Base-by-base conservation (phyloP, 2,888 invertebrate genomes). In the Julus scanicus region DNA sequence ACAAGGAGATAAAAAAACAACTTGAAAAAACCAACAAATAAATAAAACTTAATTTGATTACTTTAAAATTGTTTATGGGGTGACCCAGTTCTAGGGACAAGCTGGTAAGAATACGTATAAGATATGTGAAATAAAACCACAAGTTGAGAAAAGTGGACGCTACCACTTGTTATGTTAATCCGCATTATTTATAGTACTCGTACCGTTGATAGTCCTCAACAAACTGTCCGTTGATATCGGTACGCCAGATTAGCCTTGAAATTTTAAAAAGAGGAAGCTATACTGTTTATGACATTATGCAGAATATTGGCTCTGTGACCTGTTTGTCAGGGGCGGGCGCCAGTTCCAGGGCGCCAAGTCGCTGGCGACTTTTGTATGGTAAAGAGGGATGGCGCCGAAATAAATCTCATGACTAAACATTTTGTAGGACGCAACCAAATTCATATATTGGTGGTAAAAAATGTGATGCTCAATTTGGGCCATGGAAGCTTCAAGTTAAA, bases 381-480 rank as follows among this genome's bases (percentile, higher is more conserved):
- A 29, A 71, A 71, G 71, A 71, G 20, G 71, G 29, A 71, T 71
- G 71, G 71, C 71, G 71, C 29, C 71, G 71, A 29, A 71, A 71
- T 71, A 71, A 71, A 71, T 71, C 71, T 71, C 71, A 29, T 71
- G 71, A 71, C 71, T 71, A n/a, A 71, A 71, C 71, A 71, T 71
- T 71, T 71, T 71, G 9, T 71, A 71, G 71, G 71, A 71, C 71
- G 71, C 6, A 71, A 20, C 71, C 71, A 6, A 71, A 71, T 29
- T 71, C 71, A 9, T 71, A 5, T 71, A 71, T 71, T 71, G 20
- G 29, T 29, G 71, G 71, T 20, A 71, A 29, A 71, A 29, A 44
- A 44, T 44, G 44, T n/a, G 63, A n/a, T 17, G 6, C 63, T 11
- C 53, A 17, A 53, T 53, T 53, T 13, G 53, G 17, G 8, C 44